phyloP scores from a whole-genome alignment of 2,888 invertebrate genomes.

The Drosophila pullipes region DNA sequence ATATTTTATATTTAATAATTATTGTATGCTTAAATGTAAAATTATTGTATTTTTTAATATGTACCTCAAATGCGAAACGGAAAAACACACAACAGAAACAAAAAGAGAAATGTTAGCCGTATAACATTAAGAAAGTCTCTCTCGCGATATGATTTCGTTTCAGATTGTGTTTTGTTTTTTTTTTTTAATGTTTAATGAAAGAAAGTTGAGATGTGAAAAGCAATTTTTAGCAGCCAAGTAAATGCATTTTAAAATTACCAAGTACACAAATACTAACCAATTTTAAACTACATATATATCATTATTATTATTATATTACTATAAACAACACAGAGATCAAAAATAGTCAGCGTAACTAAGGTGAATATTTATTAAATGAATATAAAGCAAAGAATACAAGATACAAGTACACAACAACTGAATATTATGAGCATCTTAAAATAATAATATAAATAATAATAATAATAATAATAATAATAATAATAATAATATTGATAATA shows the following conservation, averaged over 20 bases:
- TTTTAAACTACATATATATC: constrained; percentile 56
- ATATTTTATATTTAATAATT: constrained; percentile 74
- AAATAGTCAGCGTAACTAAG: constrained; percentile 67
- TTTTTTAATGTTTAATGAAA: constrained; percentile 17
- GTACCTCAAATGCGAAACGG: constrained; percentile 67
- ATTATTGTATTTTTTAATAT: constrained; percentile 78
- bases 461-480: constrained; percentile 18
- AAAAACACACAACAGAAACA: constrained; percentile 10
- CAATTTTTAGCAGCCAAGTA: constrained; percentile 69
- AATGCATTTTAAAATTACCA: constrained; percentile 70
- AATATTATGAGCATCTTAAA: constrained; percentile 36
- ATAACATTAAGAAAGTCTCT: constrained; percentile 19
- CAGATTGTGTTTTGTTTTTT: constrained; percentile 41
- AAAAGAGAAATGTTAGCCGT: constrained; percentile 1
- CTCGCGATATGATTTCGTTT: constrained; percentile 27
- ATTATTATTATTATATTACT: constrained; percentile 16
- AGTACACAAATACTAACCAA: constrained; percentile 68
- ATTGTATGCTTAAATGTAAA: constrained; percentile 79
- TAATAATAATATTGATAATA: constrained; percentile 39
- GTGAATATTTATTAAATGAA: constrained; percentile 41
- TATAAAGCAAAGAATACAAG: constrained; percentile 13
- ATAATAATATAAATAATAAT: constrained; percentile 22
- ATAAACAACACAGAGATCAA: constrained; percentile 32
- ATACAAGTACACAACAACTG: constrained; percentile 18
- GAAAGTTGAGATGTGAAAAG: constrained; percentile 43